phyloP scores from a whole-genome alignment of 2,113 vertebrate species.

The Pachypanchax playfairii region DNA sequence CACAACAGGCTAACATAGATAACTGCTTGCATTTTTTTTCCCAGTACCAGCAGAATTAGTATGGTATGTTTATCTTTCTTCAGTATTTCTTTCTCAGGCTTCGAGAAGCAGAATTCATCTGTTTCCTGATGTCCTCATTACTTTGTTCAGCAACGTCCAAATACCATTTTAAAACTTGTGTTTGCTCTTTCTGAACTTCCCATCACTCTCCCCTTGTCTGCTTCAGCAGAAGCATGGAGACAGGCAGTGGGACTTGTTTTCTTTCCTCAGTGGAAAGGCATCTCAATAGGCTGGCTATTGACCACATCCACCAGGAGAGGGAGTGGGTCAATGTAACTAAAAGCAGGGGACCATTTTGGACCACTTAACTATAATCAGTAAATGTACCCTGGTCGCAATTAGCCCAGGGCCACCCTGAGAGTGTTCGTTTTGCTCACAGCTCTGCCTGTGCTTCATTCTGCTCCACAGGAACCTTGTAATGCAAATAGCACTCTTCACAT shows the following conservation, averaged over 20 bases:
- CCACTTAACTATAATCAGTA: conserved; percentile 79
- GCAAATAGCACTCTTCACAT: conserved; percentile 59
- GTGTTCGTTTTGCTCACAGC: conserved; percentile 62
- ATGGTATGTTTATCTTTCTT: conserved; percentile 18
- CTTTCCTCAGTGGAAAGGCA: conserved; percentile 68
- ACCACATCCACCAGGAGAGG: conserved; percentile 67
- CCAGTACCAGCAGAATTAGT: conserved; percentile 14
- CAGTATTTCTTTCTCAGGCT: conserved; percentile 14
- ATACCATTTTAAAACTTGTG: conserved; percentile 30
- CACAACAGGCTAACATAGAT: conserved; percentile 1
- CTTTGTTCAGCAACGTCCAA: conserved; percentile 37
- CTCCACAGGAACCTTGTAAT: conserved; percentile 62
- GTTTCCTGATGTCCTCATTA: conserved; percentile 17
- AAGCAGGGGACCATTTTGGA: conserved; percentile 82
- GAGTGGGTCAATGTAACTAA: conserved; percentile 71
- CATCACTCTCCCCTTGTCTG: neutral
- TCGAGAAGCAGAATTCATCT: neutral
- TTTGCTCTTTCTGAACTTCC: conserved; percentile 1
- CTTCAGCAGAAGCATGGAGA: conserved; percentile 24
- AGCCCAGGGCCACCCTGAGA: conserved; percentile 69
- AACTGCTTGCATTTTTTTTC: neutral
- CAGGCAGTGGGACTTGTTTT: conserved; percentile 39
- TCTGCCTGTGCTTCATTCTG: conserved; percentile 58
- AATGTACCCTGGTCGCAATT: conserved; percentile 75
- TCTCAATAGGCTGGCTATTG: conserved; percentile 72